Evolutionary conservation across 2,888 invertebrate species (phyloP).

Genomic region (Sylvicola fuscatus): DNA sequence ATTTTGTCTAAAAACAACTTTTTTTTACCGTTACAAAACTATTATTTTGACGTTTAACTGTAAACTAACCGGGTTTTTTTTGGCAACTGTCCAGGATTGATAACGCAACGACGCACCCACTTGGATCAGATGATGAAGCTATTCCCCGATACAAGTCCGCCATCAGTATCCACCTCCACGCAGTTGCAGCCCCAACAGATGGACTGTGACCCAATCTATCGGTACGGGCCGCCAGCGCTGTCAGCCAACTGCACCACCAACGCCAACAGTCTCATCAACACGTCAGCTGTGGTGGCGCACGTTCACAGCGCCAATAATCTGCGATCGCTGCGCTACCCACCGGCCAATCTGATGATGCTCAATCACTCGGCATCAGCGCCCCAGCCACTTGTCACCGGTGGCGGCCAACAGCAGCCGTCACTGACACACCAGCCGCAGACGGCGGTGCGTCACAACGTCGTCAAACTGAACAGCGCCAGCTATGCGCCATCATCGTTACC

Average conservation of each 20-base stretch:
- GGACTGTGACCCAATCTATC: constrained; percentile 4
- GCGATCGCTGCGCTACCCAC: too few species aligned
- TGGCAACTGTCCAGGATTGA: too few species aligned
- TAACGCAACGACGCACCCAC: constrained; percentile 9
- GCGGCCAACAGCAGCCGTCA: constrained; percentile 12
- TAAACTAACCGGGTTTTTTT: too few species aligned
- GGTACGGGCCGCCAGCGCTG: constrained; percentile 1
- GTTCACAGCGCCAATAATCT: constrained; percentile 6
- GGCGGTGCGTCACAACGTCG: constrained; percentile 3
- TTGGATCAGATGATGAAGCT: constrained; percentile 13
- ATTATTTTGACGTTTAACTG: too few species aligned
- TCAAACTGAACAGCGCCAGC: constrained; percentile 10
- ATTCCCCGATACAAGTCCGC: constrained; percentile 6
- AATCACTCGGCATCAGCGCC: constrained; percentile 29
- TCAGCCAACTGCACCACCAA: not conserved
- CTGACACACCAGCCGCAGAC: constrained; percentile 1
- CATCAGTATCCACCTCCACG: not conserved
- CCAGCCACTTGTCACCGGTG: constrained; percentile 15
- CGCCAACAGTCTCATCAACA: constrained; percentile 7
- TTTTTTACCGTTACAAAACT: too few species aligned
- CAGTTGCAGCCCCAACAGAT: constrained; percentile 1
- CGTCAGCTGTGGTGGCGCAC: constrained; percentile 3
- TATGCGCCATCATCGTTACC: constrained; percentile 24
- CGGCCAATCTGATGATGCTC: constrained; percentile 59
- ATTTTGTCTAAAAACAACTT: too few species aligned